Evolutionary conservation across 2,888 invertebrate genomes (phyloP).

Genomic region (Aspidiotus destructor): DNA sequence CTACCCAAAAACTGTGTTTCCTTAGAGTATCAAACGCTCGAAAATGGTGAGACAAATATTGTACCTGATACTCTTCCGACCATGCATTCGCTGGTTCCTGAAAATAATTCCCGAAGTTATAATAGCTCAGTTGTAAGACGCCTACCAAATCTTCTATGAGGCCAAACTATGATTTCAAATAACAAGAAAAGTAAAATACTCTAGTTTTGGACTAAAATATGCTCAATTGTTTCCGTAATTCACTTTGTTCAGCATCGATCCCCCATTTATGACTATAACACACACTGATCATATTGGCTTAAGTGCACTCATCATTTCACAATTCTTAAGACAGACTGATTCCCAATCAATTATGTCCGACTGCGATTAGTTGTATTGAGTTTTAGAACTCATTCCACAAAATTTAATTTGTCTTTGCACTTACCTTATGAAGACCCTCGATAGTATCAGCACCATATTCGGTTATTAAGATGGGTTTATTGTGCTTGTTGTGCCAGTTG

Average conservation of each 20-base stretch:
- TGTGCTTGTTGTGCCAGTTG: constrained; percentile 66
- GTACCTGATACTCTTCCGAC: constrained; percentile 91
- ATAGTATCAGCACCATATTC: constrained; percentile 96
- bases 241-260: no score
- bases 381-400: not conserved
- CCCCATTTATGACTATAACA: no score
- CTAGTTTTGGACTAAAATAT: no score
- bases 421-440: constrained; percentile 79
- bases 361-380: not conserved
- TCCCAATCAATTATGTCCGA: no score
- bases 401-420: constrained; percentile 35
- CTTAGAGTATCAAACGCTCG: constrained; percentile 78
- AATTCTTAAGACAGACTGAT: no score
- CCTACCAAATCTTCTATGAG: no score
- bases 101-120: not conserved
- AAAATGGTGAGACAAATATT: constrained; percentile 74
- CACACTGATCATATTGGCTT: no score
- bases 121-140: no score
- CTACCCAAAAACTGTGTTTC: constrained; percentile 66
- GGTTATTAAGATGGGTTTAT: constrained; percentile 83
- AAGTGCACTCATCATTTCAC: no score
- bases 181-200: no score
- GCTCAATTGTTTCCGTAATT: no score
- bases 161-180: no score
- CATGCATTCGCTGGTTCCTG: constrained; percentile 73